Evolutionary conservation across 2,113 vertebrate species (phyloP).

Genomic region (Miniopterus natalensis): DNA sequence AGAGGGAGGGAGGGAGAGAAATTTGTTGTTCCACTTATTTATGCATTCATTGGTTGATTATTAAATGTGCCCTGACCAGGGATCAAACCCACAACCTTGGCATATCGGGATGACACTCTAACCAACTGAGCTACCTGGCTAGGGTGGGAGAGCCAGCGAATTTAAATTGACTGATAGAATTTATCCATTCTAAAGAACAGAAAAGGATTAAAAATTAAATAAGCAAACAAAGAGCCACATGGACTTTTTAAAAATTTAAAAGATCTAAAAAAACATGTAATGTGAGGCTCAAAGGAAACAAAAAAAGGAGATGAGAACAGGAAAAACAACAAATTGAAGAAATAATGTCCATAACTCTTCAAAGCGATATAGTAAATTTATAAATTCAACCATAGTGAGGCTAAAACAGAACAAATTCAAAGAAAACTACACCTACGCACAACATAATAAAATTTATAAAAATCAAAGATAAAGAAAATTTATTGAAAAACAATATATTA

Average conservation of each 20-base stretch:
- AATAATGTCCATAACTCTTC: background rate
- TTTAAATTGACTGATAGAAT: background rate
- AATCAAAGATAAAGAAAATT: background rate
- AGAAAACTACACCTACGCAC: background rate
- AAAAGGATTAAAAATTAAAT: background rate
- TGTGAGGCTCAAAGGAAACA: background rate
- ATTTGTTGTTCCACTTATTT: background rate
- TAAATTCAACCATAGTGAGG: background rate
- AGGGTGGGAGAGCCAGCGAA: background rate
- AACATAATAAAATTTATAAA: background rate
- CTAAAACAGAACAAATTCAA: constrained; percentile 17
- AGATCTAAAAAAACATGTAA: background rate
- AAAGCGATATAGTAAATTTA: constrained; percentile 22
- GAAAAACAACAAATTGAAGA: background rate
- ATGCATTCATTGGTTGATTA: background rate
- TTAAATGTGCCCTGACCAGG: background rate
- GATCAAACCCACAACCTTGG: background rate
- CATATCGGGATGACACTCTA: background rate
- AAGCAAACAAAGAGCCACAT: background rate
- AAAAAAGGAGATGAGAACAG: background rate
- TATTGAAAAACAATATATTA: background rate
- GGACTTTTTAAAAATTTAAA: background rate
- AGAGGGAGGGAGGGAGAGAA: no score
- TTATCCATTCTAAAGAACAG: background rate
- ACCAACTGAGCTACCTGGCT: background rate